These are phyloP conservation scores for Mesaphorura yosii DNA, from an alignment of 1,140 invertebrate species.

Conservation along the genomic window DNA sequence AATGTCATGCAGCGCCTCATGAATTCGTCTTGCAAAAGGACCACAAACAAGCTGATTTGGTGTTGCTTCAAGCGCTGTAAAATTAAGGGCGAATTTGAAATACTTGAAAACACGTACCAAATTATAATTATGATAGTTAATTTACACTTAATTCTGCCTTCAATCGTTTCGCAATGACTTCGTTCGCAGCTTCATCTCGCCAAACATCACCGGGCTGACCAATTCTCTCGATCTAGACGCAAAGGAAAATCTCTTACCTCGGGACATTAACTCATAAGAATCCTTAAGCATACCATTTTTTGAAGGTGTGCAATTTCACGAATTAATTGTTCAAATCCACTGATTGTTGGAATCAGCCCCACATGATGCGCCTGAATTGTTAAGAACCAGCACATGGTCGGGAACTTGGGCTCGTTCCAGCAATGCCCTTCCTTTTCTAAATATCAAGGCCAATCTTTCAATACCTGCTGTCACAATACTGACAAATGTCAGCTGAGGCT, in stretches of 20 bases:
- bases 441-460: neutral
- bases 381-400: conserved; percentile 92
- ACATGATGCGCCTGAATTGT: conserved; percentile 88
- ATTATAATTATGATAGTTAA: neutral
- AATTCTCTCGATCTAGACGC: neutral
- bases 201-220: neutral
- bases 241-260: neutral
- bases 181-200: neutral
- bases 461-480: neutral
- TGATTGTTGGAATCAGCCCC: conserved; percentile 70
- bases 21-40: conserved; percentile 66
- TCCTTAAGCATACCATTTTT: conserved; percentile 48
- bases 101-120: neutral
- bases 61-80: neutral
- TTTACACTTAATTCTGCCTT: neutral
- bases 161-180: neutral
- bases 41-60: conserved; percentile 63
- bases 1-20: conserved; percentile 68
- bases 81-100: neutral
- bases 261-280: neutral
- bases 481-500: conserved; percentile 33
- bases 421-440: conserved; percentile 37
- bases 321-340: conserved; percentile 70
- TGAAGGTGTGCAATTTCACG: conserved; percentile 75
- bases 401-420: conserved; percentile 74